A percentile compares a stretch with the other conserved stretches of the same genome.
phyloP scores from a whole-genome alignment of 2,888 invertebrate species.

The Lasioglossum lativentre region DNA sequence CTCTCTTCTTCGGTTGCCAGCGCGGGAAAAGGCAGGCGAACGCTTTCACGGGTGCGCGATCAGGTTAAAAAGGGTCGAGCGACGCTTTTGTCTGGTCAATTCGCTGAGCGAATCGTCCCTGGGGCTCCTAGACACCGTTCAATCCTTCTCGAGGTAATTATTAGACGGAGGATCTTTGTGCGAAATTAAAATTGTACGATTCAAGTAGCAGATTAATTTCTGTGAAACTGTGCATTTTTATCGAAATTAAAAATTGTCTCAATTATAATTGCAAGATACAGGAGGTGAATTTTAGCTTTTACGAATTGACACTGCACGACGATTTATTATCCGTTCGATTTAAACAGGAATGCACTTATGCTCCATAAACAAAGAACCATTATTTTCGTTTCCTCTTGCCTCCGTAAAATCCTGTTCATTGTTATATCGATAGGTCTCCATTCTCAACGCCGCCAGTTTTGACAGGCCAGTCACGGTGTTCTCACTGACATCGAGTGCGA shows the following conservation, averaged over 20 bases:
- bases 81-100: constrained; percentile 63
- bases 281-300: too few species aligned
- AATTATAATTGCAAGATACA: too few species aligned
- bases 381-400: constrained; percentile 25
- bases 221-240: not conserved
- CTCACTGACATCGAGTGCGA: not conserved
- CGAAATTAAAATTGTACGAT: not conserved
- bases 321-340: constrained; percentile 64
- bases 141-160: constrained; percentile 68
- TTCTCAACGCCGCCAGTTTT: not conserved
- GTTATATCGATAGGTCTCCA: not conserved
- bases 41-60: constrained; percentile 43
- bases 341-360: constrained; percentile 66
- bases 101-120: constrained; percentile 49
- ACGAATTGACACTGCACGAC: too few species aligned
- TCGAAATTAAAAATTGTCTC: too few species aligned
- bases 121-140: constrained; percentile 52
- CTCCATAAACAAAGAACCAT: constrained; percentile 47
- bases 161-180: constrained; percentile 47
- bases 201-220: too few species aligned
- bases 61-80: constrained; percentile 69
- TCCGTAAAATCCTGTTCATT: not conserved
- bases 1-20: constrained; percentile 33
- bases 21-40: constrained; percentile 10
- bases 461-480: not conserved